Percentiles rank a stretch among this genome's conserved stretches.
Conservation (phyloP, 2,888 invertebrate genomes). For the Dolomedes plantarius region DNA sequence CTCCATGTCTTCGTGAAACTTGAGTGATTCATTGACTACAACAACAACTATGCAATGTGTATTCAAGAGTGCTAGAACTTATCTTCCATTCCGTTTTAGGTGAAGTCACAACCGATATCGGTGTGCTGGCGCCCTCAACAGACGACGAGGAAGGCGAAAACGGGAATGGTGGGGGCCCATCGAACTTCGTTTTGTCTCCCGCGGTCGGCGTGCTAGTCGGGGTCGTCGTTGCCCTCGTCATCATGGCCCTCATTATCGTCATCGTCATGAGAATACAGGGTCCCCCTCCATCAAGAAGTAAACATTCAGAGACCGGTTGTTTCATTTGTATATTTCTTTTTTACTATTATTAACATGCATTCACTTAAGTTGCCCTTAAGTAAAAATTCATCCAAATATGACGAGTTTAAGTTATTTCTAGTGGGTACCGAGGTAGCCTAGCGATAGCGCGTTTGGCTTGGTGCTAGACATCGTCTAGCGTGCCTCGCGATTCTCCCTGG, state of each 20-base stretch:
- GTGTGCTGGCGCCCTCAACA: slow-evolving; percentile 49
- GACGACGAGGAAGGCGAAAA: slow-evolving; percentile 39
- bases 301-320: not conserved
- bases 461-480: no score
- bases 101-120: slow-evolving; percentile 58
- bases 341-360: not conserved
- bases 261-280: slow-evolving; percentile 59
- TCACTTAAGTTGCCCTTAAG: no score
- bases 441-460: no score
- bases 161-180: not conserved
- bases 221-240: slow-evolving; percentile 50
- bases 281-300: slow-evolving; percentile 50
- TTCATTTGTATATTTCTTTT: not conserved
- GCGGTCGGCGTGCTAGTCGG: slow-evolving; percentile 59
- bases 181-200: slow-evolving; percentile 42
- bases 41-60: no score
- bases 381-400: no score
- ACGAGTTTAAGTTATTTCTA: no score
- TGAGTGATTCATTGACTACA: no score
- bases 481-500: no score
- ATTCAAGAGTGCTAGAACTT: no score
- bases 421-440: no score
- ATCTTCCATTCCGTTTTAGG: no score
- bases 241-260: slow-evolving; percentile 59
- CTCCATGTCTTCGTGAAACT: no score